Base-by-base conservation (phyloP, 2,797 vertebrate species). In the Bryconaethiops microstoma region DNA sequence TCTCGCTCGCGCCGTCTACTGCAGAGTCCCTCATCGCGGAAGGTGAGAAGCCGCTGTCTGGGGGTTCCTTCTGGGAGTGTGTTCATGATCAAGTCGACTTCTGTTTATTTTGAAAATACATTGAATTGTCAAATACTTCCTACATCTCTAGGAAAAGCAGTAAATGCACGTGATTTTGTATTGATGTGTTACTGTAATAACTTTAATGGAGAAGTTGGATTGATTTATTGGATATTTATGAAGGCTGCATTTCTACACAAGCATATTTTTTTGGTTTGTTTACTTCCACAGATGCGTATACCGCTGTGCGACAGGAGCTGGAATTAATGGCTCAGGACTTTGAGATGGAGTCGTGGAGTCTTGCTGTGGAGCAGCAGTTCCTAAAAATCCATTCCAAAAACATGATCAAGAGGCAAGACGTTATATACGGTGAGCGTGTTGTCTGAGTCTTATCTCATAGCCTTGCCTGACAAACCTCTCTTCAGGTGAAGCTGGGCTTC, bases 371-470 rank as follows among this genome's bases (percentile, higher is more conserved):
- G 17, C 92, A 93, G 2, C 76, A 90, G 0, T 96, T 95, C 19
- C 91, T 93, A 25, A 97, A 95, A 88, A 95, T 91, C 39, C 95
- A 96, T 75, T 92, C 92, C 50, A 96, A 93, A 89, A 96, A 97
- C 0, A 85, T 88, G 17, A 85, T 94, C 19, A 98, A 98, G 87
- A 95, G 96, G 78, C 98, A 99, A 87, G 98, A 99, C 81, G 96
- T 99, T 45, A 96, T 99, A 75, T 99, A 98, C 12, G 98, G 98
- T 99, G 83, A 92, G 55, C n/a, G n/a, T n/a, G n/a, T n/a, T n/a
- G n/a, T n/a, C n/a, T n/a, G n/a, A n/a, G n/a, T 1, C 19, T 42
- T 65, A 48, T 72, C 39, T 69, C 8, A 10, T 52, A 67, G 17
- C 75, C 39, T 21, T 35, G 19, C 35, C 10, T 39, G 25, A 52